phyloP scores from a whole-genome alignment of 2,888 invertebrate species.

The Timema cristinae region DNA sequence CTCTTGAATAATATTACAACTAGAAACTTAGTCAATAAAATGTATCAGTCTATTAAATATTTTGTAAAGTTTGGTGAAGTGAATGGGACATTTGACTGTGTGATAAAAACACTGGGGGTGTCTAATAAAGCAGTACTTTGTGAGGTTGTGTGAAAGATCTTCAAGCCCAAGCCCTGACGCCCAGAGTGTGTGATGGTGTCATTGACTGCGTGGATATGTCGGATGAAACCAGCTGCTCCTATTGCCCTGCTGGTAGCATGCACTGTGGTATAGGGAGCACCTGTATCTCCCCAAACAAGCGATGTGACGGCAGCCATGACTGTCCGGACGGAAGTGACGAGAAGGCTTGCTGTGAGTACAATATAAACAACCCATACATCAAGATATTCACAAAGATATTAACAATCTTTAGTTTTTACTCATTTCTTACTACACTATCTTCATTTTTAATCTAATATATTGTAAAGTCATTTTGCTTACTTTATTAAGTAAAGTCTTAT shows the following conservation, averaged over 20 bases:
- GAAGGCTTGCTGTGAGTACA: constrained; percentile 72
- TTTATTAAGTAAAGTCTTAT: too few relatives aligned
- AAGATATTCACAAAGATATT: too few relatives aligned
- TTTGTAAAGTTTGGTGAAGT: too few relatives aligned
- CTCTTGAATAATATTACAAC: too few relatives aligned
- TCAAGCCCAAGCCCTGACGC: constrained; percentile 68
- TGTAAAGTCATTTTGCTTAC: too few relatives aligned
- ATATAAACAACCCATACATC: neutral
- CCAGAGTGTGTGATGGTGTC: constrained; percentile 79
- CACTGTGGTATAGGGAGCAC: constrained; percentile 72
- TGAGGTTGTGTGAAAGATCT: constrained; percentile 70
- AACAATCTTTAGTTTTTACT: neutral
- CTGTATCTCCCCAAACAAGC: constrained; percentile 65
- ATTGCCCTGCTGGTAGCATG: constrained; percentile 66
- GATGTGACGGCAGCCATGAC: constrained; percentile 78
- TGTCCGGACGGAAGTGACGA: constrained; percentile 87
- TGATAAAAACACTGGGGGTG: too few relatives aligned
- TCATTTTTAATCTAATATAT: too few relatives aligned
- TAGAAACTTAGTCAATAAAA: too few relatives aligned
- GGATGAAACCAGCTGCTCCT: constrained; percentile 70
- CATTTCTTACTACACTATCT: too few relatives aligned
- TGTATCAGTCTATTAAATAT: too few relatives aligned
- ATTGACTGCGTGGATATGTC: constrained; percentile 80
- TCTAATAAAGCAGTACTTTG: too few relatives aligned
- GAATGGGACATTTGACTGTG: too few relatives aligned